Base-by-base conservation (phyloP, 2,888 invertebrate genomes). In the Blomia tropicalis region DNA sequence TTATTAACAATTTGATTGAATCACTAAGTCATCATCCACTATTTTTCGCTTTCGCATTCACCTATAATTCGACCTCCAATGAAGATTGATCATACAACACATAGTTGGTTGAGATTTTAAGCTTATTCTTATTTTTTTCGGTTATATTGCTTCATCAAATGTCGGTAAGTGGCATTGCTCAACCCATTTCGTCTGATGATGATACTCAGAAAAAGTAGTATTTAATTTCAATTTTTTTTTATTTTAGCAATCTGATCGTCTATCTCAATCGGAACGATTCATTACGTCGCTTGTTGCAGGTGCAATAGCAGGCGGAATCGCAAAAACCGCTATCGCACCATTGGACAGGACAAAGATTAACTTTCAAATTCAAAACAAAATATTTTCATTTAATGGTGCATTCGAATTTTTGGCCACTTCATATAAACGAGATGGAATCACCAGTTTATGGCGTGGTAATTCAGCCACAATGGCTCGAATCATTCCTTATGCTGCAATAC, bases 381-480 rank as follows among this genome's bases (percentile, higher is more conserved):
- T 70, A 25, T 79, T 77, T 69, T 76, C 77, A 11, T 72, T 75
- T 63, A 69, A 71, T 64, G 73, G 73, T 51, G 78, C 77, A 2
- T 63, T 75, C 19, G 70, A 71, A 59, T 80, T 79, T 68, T 70
- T 80, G 11, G 68, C 70, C 31, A 69, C 74, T 25, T 83, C 85
- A 22, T 83, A 83, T 67, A 78, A 77, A 67, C 78, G 78, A 19
- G 86, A 92, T 71, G 96, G 98, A 1, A 75, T 87, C 59, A 68
- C 82, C 14, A 85, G 89, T 63, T 75, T 98, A 69, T 98, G 93
- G 93, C 79, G 96, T 60, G 98, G 98, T 2, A 99, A 98, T 79
- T 89, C 91, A 67, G 98, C 98, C 3, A 96, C 95, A 0, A 90
- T 98, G 90, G 91, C 88, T 19, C 79, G 96, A 63, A 93, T 98